These are phyloP conservation scores for Prionace glauca DNA, from an alignment of 2,797 vertebrate species.

Conservation along the genomic window DNA sequence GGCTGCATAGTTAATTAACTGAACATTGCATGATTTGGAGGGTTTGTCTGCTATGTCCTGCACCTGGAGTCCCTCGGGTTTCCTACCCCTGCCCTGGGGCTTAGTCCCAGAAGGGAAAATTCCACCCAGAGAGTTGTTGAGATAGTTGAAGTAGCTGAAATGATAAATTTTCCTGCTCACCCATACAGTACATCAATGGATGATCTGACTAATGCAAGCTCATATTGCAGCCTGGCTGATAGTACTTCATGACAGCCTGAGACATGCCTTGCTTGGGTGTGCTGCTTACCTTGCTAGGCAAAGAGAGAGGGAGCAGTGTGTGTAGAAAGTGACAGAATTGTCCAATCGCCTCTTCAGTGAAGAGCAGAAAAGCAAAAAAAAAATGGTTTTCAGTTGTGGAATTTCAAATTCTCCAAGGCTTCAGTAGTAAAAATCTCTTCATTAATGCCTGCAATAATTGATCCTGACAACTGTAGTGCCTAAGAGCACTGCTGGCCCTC, in stretches of 20 bases:
- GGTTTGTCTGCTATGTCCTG: too few relatives aligned
- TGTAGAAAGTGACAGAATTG: not conserved
- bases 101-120: too few relatives aligned
- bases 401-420: not conserved
- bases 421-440: not conserved
- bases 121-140: not conserved
- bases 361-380: not conserved
- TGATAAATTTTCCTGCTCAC: not conserved
- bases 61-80: too few relatives aligned
- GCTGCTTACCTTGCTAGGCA: not conserved
- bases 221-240: not conserved
- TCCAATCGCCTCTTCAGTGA: not conserved
- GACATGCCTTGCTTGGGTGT: not conserved
- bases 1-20: too few relatives aligned
- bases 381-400: too few relatives aligned
- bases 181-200: not conserved
- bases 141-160: not conserved
- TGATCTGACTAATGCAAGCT: not conserved
- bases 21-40: too few relatives aligned
- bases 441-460: not conserved
- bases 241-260: not conserved
- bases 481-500: not conserved
- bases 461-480: not conserved
- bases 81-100: too few relatives aligned
- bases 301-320: not conserved